These are phyloP conservation scores for Drosophila santomea DNA, from an alignment of 1,140 invertebrate species.

Conservation along the genomic window DNA sequence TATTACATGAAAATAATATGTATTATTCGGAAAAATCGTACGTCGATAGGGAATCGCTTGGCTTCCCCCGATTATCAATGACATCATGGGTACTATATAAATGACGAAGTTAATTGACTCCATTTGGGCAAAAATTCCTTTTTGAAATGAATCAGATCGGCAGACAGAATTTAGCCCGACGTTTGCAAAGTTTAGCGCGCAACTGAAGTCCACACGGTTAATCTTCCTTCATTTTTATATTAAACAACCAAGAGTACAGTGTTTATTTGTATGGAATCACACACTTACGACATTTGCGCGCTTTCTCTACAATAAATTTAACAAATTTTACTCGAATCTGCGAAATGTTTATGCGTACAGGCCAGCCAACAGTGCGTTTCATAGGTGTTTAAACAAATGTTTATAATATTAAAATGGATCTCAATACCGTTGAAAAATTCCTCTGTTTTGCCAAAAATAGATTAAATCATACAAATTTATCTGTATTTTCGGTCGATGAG, in stretches of 20 bases:
- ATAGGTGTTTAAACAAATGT: neutral
- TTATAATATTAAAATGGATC: too few species aligned
- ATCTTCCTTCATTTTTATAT: slow-evolving; percentile 58
- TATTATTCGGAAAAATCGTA: slow-evolving; percentile 16
- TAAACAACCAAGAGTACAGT: slow-evolving; percentile 10
- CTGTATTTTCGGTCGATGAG: too few species aligned
- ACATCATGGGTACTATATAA: slow-evolving; percentile 18
- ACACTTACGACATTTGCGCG: slow-evolving; percentile 65
- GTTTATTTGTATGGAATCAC: slow-evolving; percentile 40
- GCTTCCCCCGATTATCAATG: slow-evolving; percentile 1
- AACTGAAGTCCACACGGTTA: slow-evolving; percentile 58
- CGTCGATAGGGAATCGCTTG: slow-evolving; percentile 22
- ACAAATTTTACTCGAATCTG: slow-evolving; percentile 40
- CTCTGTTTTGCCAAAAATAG: too few species aligned
- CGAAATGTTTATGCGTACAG: slow-evolving; percentile 45
- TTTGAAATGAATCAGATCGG: neutral
- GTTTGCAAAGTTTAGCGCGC: slow-evolving; percentile 71
- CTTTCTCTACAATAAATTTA: slow-evolving; percentile 65
- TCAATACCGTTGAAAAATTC: too few species aligned
- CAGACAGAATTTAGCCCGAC: slow-evolving; percentile 35
- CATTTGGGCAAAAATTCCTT: slow-evolving; percentile 1
- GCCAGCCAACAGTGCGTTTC: slow-evolving; percentile 19
- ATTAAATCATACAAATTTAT: too few species aligned
- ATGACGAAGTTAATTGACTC: neutral
- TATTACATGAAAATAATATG: neutral